Base-by-base conservation (phyloP, 2,797 vertebrate species). In the Champsocephalus esox region DNA sequence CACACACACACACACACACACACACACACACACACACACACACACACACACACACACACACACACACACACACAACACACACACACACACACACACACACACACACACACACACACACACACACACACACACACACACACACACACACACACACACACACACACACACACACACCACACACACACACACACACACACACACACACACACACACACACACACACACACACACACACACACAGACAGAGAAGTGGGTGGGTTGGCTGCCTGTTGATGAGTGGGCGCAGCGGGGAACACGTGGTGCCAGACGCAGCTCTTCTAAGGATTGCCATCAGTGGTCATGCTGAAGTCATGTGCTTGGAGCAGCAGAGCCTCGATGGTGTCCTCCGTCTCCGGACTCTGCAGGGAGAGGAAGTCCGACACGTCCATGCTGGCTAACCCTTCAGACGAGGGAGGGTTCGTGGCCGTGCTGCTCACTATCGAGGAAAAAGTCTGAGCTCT, bases 331-430 rank as follows among this genome's bases (percentile, higher is more conserved):
- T 92, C 87, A 3, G 92, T 89, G 55, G 88, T 85, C 94, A 97
- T 93, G 89, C 90, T 93, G 87, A 96, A 95, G 68, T 97, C 96
- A 19, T 98, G 96, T n/a, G 96, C 92, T 3, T 96, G 96, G 78
- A 97, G 96, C 81, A 99, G 95, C 92, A 99, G 95, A 75, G 97
- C 96, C 94, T 98, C 97, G 0, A 97, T 94, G 78, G 93, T 95
- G 74, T 96, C 95, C 0, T 94, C 89, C 4, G 95, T 95, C 84
- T 96, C 96, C 0, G 96, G 96, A 88, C 95, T 97, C 92, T 96
- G 97, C 81, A 98, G 95, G 61, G 96, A 97, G 71, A 99, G 95
- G 85, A 99, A 97, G 90, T 98, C 96, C 0, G 96, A 96, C 77
- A 98, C 94, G 78, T 99, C 97, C 95, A 98, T 97, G 85, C 93